Evolutionary conservation across 1,140 invertebrate genomes (phyloP), one percentile per base, ranked within the genome.

Genomic region (Chionoecetes opilio): DNA sequence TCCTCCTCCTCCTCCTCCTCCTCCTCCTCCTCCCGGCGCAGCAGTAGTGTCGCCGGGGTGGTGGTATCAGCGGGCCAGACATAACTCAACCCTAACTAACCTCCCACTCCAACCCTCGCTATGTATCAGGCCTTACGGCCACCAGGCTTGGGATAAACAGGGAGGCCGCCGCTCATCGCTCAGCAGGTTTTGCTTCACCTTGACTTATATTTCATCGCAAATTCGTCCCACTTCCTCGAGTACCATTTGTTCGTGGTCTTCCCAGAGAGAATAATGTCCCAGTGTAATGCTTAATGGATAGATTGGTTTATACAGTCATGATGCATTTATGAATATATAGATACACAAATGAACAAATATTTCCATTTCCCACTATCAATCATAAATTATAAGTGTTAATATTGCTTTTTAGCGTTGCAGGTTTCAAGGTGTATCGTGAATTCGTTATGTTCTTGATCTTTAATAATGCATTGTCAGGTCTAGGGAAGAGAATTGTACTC

Each of bases 201-300:
- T 26, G 63, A 75, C 63, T n/a, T n/a, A 75, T 75, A 75, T 75
- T 75, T 75, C 63, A n/a, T 75, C n/a, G 63, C 63, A 75, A 75
- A 75, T 75, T 75, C 63, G 21, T 75, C 63, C 63, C 63, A 75
- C 21, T 75, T 75, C 63, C 63, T 75, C 63, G 21, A 75, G 63
- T 75, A n/a, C 21, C 63, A n/a, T 75, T 75, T 75, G 63, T 75
- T 75, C n/a, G 63, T 21, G 63, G n/a, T 75, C 63, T 75, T n/a
- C 21, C 63, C 63, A n/a, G 63, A 17, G n/a, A 75, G 63, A 75
- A n/a, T 75, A 21, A 26, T 53, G 46, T 53, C 21, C 46, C 46
- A 53, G 46, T 9, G 2, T 14, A 17, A 11, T 17, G 46, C 46
- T 53, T 17, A 53, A 9, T 53, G 11, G 11, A 9, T 53, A 53